phyloP scores from a whole-genome alignment of 2,888 invertebrate genomes.

The Lasioglossum oenotherae region DNA sequence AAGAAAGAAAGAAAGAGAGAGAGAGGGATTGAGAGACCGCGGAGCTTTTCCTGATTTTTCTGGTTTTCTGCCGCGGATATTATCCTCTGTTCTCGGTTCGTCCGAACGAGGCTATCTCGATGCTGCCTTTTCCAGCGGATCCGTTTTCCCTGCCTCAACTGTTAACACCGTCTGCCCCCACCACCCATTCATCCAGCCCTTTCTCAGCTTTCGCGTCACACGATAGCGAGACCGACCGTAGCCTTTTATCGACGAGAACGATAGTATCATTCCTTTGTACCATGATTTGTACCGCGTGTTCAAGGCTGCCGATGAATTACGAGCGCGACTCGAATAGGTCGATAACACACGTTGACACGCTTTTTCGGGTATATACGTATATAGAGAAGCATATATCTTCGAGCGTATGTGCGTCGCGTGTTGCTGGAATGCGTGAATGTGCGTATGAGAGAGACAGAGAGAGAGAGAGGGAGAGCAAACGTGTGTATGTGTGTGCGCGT shows the following conservation, averaged over 20 bases:
- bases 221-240: conserved; percentile 42
- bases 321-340: conserved; percentile 3
- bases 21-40: conserved; percentile 6
- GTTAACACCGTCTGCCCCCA: background rate
- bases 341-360: conserved; percentile 21
- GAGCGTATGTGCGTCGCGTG: conserved; percentile 5
- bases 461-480: background rate
- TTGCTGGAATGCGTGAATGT: background rate
- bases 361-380: conserved; percentile 18
- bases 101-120: conserved; percentile 36
- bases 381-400: background rate
- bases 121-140: conserved; percentile 29
- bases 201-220: conserved; percentile 18
- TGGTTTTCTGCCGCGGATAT: conserved; percentile 14
- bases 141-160: background rate
- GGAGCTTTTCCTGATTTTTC: conserved; percentile 41
- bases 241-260: conserved; percentile 40
- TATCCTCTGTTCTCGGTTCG: conserved; percentile 9
- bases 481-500: background rate
- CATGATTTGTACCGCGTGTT: conserved; percentile 46
- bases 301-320: conserved; percentile 28
- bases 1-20: no score
- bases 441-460: background rate
- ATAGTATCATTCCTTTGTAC: conserved; percentile 59
- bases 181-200: background rate